Evolutionary conservation across 2,113 vertebrate genomes (phyloP).

Genomic region (Hystrix cristata): DNA sequence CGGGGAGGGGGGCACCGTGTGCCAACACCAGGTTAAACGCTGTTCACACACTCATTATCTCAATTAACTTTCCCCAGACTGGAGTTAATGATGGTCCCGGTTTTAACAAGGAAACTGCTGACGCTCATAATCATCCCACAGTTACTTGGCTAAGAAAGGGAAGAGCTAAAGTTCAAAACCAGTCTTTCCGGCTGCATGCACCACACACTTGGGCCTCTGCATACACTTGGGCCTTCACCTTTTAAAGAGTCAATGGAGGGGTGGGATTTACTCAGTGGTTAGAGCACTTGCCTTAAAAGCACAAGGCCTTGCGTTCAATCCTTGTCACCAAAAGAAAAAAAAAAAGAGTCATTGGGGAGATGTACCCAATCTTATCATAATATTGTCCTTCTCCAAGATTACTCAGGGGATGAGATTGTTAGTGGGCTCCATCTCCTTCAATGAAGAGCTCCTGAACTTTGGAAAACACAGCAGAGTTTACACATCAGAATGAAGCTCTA

Average conservation of each 20-base stretch:
- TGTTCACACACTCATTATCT: neutral
- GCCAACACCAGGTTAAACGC: neutral
- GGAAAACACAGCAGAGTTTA: neutral
- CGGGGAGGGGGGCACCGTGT: no score
- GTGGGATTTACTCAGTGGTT: no score
- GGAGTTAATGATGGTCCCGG: neutral
- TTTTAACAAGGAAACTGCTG: neutral
- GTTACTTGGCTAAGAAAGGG: neutral
- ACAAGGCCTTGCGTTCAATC: no score
- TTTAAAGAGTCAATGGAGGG: neutral
- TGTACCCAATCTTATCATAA: fast-evolving
- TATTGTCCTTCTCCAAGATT: neutral
- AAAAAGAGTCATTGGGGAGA: neutral
- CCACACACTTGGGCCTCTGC: neutral
- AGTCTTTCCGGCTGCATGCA: neutral
- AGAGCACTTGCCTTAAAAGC: no score
- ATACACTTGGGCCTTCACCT: neutral
- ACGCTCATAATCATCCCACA: neutral
- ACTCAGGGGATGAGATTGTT: no score
- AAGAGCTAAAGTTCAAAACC: neutral
- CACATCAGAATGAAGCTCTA: neutral
- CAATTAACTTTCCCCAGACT: neutral
- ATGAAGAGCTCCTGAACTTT: neutral
- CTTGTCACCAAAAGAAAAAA: no score
- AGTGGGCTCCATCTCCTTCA: neutral